These are phyloP conservation scores for Hippolais icterina DNA, from an alignment of 2,113 vertebrate species.

Conservation along the genomic window DNA sequence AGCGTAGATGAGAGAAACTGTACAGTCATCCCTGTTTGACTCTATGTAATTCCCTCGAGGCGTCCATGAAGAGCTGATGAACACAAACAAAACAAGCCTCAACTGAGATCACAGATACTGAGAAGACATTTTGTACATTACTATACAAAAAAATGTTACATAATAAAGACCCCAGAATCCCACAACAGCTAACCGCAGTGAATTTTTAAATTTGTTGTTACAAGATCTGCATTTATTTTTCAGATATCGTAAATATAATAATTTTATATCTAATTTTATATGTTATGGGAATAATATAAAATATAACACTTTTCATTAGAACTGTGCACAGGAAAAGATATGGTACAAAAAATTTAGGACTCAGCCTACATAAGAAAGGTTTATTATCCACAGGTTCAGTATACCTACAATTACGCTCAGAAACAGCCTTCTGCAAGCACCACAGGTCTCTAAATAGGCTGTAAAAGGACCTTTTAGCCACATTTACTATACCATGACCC, in stretches of 20 bases:
- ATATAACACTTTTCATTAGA: background rate
- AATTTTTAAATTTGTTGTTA: background rate
- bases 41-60: constrained; percentile 92
- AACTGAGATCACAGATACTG: background rate
- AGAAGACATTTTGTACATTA: background rate
- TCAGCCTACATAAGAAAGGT: background rate
- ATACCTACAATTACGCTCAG: background rate
- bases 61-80: constrained; percentile 85
- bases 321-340: background rate
- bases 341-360: background rate
- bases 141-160: background rate
- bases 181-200: background rate
- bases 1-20: constrained; percentile 93
- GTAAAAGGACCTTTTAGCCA: background rate
- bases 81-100: constrained; percentile 35
- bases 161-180: background rate
- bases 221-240: background rate
- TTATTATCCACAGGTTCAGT: background rate
- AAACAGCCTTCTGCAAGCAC: background rate
- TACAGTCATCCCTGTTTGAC: constrained; percentile 95
- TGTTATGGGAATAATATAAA: background rate
- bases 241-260: background rate
- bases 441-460: background rate
- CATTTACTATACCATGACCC: background rate
- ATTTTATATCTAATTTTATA: background rate